These are phyloP conservation scores for Plusia festucae DNA, from an alignment of 2,888 invertebrate species.

Conservation along the genomic window DNA sequence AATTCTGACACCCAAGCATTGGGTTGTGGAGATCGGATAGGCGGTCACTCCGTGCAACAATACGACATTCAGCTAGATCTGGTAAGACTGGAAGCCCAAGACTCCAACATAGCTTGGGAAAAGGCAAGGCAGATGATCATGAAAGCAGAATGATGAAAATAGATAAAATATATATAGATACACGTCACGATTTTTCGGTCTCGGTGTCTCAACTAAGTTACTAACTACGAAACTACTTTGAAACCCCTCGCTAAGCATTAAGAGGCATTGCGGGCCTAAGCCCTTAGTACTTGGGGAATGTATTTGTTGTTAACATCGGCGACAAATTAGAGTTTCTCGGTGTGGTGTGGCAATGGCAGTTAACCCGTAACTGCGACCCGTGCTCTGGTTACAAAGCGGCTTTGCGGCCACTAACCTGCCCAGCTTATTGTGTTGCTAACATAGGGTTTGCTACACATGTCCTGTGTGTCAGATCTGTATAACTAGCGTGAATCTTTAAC, in stretches of 20 bases:
- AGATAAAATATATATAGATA: too few relatives aligned
- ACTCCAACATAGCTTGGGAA: too few relatives aligned
- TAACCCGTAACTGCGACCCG: constrained; percentile 63
- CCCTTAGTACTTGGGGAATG: constrained; percentile 36
- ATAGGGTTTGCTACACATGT: constrained; percentile 23
- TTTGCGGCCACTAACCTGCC: constrained; percentile 61
- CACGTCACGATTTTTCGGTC: background rate
- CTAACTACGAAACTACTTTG: background rate
- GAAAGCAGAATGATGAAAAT: too few relatives aligned
- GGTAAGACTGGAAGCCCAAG: too few relatives aligned
- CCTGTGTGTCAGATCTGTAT: background rate
- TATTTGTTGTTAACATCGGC: constrained; percentile 61
- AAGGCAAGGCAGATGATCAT: too few relatives aligned
- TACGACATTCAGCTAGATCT: too few relatives aligned
- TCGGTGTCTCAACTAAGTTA: background rate
- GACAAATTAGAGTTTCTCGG: constrained; percentile 62
- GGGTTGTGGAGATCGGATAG: too few relatives aligned
- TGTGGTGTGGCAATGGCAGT: constrained; percentile 53
- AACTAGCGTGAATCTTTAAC: background rate
- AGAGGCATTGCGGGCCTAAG: constrained; percentile 42
- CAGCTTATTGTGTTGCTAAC: constrained; percentile 42
- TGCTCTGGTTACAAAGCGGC: constrained; percentile 66
- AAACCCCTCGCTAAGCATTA: constrained; percentile 39
- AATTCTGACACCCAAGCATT: too few relatives aligned
- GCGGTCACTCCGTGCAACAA: too few relatives aligned